These are phyloP conservation scores for Cololabis saira DNA, from an alignment of 2,113 vertebrate species.

Conservation along the genomic window DNA sequence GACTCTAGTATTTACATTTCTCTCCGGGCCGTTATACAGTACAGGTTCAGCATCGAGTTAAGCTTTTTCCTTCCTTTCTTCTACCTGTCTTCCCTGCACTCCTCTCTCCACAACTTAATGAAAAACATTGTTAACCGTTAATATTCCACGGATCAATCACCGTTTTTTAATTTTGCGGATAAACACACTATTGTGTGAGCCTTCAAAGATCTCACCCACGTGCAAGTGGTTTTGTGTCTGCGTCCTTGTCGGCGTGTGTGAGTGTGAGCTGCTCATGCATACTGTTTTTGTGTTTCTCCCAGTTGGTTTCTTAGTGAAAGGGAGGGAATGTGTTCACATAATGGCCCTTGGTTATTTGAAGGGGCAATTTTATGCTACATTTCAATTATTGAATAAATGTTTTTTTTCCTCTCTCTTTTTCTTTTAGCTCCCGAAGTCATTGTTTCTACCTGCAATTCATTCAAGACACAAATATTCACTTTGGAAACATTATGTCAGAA, in stretches of 20 bases:
- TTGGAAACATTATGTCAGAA: conserved; percentile 19
- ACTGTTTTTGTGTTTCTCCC: conserved; percentile 45
- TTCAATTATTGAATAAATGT: conserved; percentile 99
- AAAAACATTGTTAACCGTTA: conserved; percentile 92
- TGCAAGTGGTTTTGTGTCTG: conserved; percentile 36
- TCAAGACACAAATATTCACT: conserved; percentile 85
- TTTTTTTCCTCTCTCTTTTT: conserved; percentile 77
- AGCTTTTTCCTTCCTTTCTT: conserved; percentile 85
- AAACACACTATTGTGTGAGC: conserved; percentile 81
- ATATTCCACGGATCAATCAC: conserved; percentile 93
- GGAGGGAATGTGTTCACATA: conserved; percentile 89
- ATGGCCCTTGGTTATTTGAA: conserved; percentile 98
- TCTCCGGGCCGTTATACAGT: conserved; percentile 94
- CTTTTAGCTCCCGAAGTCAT: conserved; percentile 91
- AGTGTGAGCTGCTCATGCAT: conserved; percentile 31
- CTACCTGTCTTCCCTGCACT: conserved; percentile 66
- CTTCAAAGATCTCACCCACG: conserved; percentile 81
- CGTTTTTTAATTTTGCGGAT: conserved; percentile 88
- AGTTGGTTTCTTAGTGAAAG: conserved; percentile 81
- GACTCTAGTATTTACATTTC: conserved; percentile 99
- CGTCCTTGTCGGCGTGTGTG: conserved; percentile 55
- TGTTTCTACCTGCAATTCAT: conserved; percentile 86
- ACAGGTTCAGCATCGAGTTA: conserved; percentile 93
- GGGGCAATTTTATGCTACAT: conserved; percentile 99
- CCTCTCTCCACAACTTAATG: conserved; percentile 89